A percentile compares a stretch with the other conserved stretches of the same genome.
These are phyloP conservation scores for Gymnosoma rotundatum DNA, from an alignment of 2,888 invertebrate species.

Conservation along the genomic window DNA sequence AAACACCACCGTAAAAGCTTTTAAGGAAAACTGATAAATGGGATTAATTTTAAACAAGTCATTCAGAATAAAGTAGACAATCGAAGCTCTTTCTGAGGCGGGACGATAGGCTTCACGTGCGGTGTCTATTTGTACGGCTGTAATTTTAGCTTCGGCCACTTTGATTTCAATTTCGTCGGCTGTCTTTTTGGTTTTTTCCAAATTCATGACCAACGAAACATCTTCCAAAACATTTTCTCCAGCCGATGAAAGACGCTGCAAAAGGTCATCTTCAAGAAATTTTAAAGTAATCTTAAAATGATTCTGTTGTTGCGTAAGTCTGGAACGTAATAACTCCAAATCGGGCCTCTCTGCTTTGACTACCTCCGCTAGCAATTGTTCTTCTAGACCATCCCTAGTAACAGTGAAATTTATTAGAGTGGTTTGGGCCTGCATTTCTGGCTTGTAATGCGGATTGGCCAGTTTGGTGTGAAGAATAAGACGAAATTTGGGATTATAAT, in stretches of 20 bases:
- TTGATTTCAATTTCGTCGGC: constrained; percentile 94
- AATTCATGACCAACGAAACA: constrained; percentile 93
- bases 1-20: constrained; percentile 96
- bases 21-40: constrained; percentile 97
- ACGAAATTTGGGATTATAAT: constrained; percentile 91
- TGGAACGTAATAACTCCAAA: constrained; percentile 90
- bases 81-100: constrained; percentile 92
- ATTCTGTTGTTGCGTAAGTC: constrained; percentile 95
- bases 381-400: constrained; percentile 95
- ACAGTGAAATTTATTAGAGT: constrained; percentile 98
- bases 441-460: constrained; percentile 97
- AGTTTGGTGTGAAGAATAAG: constrained; percentile 95
- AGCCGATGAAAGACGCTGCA: constrained; percentile 93
- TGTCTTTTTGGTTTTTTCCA: constrained; percentile 96
- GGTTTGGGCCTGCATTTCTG: constrained; percentile 98
- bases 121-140: constrained; percentile 93
- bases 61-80: constrained; percentile 96
- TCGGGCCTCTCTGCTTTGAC: constrained; percentile 97
- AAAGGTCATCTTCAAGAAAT: constrained; percentile 93
- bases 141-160: constrained; percentile 92
- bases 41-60: constrained; percentile 96
- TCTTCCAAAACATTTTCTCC: constrained; percentile 96
- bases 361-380: constrained; percentile 95
- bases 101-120: constrained; percentile 94
- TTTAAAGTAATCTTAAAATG: constrained; percentile 96